phyloP scores from a whole-genome alignment of 2,797 vertebrate species.

The Molothrus ater region DNA sequence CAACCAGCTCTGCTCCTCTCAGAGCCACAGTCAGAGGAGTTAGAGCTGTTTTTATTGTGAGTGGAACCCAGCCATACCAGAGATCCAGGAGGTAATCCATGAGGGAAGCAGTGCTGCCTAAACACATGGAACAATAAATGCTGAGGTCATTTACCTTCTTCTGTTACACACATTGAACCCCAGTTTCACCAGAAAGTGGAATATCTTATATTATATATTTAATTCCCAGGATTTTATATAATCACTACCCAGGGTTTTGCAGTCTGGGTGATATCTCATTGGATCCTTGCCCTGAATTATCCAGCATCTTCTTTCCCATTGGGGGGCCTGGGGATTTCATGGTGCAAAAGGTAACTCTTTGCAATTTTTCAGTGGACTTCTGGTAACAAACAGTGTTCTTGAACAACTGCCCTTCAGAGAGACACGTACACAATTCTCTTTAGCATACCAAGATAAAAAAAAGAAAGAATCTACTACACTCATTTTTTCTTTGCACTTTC shows the following conservation, averaged over 20 bases:
- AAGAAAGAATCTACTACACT: too few relatives aligned
- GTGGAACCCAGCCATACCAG: background rate
- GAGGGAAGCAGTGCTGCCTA: background rate
- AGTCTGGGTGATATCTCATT: background rate
- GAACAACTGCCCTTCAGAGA: background rate
- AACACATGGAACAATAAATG: background rate
- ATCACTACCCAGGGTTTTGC: background rate
- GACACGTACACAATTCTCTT: fast-evolving
- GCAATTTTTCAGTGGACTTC: background rate
- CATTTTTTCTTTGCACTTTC: background rate
- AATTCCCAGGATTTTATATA: background rate
- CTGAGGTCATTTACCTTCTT: background rate
- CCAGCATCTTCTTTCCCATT: background rate
- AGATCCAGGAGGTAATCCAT: background rate
- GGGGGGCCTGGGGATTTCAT: background rate
- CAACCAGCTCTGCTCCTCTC: background rate
- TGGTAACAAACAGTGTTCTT: background rate
- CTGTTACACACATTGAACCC: background rate
- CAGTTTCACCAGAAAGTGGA: background rate
- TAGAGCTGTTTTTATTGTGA: background rate
- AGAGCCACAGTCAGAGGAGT: background rate
- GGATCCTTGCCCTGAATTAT: background rate
- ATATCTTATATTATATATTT: background rate
- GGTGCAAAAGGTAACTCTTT: background rate
- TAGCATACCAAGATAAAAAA: background rate